phyloP scores from a whole-genome alignment of 2,888 invertebrate genomes.

The Dasysyrphus albostriatus region DNA sequence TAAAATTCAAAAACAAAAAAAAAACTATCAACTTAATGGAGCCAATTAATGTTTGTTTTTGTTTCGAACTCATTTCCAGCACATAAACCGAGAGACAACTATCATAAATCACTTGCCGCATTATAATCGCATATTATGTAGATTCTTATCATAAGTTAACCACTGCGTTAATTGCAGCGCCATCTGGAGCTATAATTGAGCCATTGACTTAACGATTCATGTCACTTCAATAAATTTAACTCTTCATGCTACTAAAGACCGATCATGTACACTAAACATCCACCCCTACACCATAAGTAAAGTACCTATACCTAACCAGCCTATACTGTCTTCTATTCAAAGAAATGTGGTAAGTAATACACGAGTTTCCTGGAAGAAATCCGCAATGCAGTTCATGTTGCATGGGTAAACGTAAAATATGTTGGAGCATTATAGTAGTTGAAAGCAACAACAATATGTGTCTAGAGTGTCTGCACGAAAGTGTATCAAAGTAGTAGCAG shows the following conservation, averaged over 20 bases:
- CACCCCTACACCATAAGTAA: not conserved
- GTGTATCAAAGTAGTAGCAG: slow-evolving; percentile 12
- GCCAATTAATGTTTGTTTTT: slow-evolving; percentile 10
- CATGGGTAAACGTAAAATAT: not conserved
- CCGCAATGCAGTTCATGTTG: slow-evolving; percentile 13
- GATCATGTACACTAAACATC: not conserved
- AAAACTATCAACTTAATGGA: not conserved
- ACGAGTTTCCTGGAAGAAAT: slow-evolving; percentile 38
- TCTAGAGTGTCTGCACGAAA: slow-evolving; percentile 9
- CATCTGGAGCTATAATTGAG: slow-evolving; percentile 50
- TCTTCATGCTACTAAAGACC: slow-evolving; percentile 2
- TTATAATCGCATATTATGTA: slow-evolving; percentile 34
- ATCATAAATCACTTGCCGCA: slow-evolving; percentile 41
- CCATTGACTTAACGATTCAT: slow-evolving; percentile 51
- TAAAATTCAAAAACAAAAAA: slow-evolving; percentile 7
- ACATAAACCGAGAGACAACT: slow-evolving; percentile 13
- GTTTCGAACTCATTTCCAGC: not conserved
- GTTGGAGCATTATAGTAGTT: not conserved
- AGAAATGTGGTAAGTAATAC: not conserved
- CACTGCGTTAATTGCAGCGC: slow-evolving; percentile 45
- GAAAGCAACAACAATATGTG: slow-evolving; percentile 10
- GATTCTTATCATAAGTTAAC: slow-evolving; percentile 35
- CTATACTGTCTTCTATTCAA: slow-evolving; percentile 5
- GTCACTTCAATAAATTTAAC: slow-evolving; percentile 39
- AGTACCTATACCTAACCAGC: too few species aligned